phyloP scores from a whole-genome alignment of 37 sponge, comb jelly and placozoan species.

The Crambe crambe region DNA sequence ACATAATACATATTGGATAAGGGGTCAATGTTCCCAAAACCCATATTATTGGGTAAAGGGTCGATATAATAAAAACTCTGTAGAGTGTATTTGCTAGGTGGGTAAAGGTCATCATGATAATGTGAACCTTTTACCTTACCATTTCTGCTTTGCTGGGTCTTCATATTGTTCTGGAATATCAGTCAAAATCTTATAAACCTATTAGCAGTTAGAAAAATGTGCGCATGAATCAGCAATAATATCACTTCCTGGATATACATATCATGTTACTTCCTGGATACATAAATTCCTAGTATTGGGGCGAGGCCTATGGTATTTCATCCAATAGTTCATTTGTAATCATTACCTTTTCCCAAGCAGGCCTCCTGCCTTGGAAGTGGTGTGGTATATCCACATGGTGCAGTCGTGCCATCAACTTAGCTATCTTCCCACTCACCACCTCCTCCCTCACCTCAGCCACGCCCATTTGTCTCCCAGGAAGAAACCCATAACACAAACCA shows the following conservation, averaged over 20 bases:
- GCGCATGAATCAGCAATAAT: too few relatives aligned
- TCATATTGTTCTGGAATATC: not conserved
- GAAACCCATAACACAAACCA: conserved; percentile 66
- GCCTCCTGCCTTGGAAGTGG: not conserved
- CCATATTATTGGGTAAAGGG: not conserved
- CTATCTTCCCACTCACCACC: conserved; percentile 34
- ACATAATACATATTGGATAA: too few relatives aligned
- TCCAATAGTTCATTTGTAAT: too few relatives aligned
- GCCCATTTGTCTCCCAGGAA: conserved; percentile 48
- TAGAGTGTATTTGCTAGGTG: too few relatives aligned
- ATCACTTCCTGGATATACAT: too few relatives aligned
- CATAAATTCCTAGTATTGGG: too few relatives aligned
- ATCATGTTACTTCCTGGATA: too few relatives aligned
- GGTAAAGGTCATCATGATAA: too few relatives aligned
- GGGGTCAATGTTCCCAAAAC: not conserved
- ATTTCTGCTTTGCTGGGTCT: conserved; percentile 6
- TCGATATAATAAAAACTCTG: not conserved
- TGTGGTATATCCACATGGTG: conserved; percentile 40
- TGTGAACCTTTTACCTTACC: too few relatives aligned
- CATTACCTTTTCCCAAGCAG: conserved; percentile 34
- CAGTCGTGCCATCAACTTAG: conserved; percentile 60
- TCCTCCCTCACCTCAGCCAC: conserved; percentile 49
- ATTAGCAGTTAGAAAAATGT: too few relatives aligned
- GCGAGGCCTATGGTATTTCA: too few relatives aligned
- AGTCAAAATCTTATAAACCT: conserved; percentile 1